phyloP scores from a whole-genome alignment of 2,113 vertebrate species.

The Cyprinodon variegatus region DNA sequence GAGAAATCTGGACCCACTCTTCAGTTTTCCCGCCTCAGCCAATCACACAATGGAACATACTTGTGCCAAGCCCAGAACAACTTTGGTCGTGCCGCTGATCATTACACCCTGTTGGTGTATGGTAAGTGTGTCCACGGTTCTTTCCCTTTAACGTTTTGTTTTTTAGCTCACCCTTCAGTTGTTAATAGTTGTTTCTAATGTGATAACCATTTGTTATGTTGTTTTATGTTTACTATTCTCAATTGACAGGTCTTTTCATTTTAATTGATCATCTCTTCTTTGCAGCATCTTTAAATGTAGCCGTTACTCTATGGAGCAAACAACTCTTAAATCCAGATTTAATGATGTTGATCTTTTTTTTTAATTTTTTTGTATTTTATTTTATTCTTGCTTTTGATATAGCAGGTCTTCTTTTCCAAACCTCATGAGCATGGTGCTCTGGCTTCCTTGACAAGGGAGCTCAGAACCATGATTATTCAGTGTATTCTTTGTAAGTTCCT shows the following conservation, averaged over 20 bases:
- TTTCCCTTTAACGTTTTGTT: conserved; percentile 11
- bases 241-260: conserved; percentile 22
- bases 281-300: conserved; percentile 19
- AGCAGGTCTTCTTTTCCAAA: conserved; percentile 53
- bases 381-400: conserved; percentile 43
- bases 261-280: conserved; percentile 48
- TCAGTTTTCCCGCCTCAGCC: conserved; percentile 85
- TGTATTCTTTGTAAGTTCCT: conserved; percentile 32
- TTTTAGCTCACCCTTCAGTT: conserved; percentile 7
- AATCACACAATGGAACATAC: conserved; percentile 90
- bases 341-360: conserved; percentile 50
- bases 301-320: conserved; percentile 7
- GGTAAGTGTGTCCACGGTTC: conserved; percentile 76
- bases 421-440: conserved; percentile 16
- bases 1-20: conserved; percentile 84
- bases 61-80: conserved; percentile 90
- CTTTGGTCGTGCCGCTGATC: conserved; percentile 88
- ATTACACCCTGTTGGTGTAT: conserved; percentile 90
- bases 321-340: conserved; percentile 34
- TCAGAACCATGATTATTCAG: conserved; percentile 45
- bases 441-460: conserved; percentile 14
- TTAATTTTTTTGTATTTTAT: conserved; percentile 34
- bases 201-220: conserved; percentile 15
- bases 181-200: conserved; percentile 24
- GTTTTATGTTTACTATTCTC: conserved; percentile 10